Evolutionary conservation across 2,888 invertebrate genomes (phyloP).

Genomic region (Nebria salina): DNA sequence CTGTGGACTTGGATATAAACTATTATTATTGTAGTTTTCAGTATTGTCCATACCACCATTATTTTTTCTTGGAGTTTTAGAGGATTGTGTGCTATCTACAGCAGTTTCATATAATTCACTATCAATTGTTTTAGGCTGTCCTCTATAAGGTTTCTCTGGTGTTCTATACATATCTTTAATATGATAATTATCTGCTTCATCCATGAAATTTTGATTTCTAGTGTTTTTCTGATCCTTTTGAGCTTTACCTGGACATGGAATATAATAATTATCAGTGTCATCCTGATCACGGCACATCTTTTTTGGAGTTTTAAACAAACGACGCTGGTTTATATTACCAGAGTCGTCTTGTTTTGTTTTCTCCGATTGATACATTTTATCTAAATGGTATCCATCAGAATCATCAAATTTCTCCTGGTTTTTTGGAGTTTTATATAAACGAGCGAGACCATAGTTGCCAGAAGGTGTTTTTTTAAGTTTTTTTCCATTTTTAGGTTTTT

Average conservation of each 20-base stretch:
- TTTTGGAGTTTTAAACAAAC: background rate
- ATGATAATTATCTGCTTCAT: background rate
- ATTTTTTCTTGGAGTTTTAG: background rate
- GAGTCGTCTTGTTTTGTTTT: background rate
- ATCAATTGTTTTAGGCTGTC: background rate
- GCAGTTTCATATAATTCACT: background rate
- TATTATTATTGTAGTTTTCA: background rate
- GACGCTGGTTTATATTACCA: background rate
- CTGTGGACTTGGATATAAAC: constrained; percentile 1
- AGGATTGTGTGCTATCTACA: background rate
- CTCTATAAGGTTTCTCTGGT: background rate
- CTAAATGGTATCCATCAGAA: background rate
- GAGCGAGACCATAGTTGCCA: background rate
- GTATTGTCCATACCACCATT: background rate
- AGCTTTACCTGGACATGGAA: background rate
- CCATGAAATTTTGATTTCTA: background rate
- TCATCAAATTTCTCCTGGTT: background rate
- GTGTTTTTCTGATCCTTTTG: background rate
- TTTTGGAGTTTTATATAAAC: background rate
- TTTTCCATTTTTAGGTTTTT: background rate
- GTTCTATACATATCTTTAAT: constrained; percentile 3
- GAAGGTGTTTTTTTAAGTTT: background rate
- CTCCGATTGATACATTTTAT: background rate
- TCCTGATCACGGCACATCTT: background rate
- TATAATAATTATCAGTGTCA: background rate